Evolutionary conservation across 2,113 vertebrate species (phyloP), one percentile per base, ranked within the genome.

Genomic region (Ramphastos sulfuratus): DNA sequence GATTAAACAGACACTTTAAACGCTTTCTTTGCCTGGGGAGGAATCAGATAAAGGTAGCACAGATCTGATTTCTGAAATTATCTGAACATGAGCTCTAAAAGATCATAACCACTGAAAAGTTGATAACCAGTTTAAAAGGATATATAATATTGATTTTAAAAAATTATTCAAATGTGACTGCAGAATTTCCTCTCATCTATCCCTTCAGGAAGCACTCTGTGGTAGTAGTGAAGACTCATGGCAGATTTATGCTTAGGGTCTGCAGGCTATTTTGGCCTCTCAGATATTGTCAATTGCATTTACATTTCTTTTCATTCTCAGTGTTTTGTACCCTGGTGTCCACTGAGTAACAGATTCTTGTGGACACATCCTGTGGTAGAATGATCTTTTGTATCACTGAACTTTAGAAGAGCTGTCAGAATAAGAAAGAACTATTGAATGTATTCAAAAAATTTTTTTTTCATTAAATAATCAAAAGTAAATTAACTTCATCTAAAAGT

Each of bases 281-380:
- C 91, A 78, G 35, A 89, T 91, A 59, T 64, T 93, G 92, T 89
- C 95, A 93, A 39, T 63, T 93, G 33, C 31, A 90, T 94, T 95
- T 94, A 46, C 55, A 61, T 82, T 94, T 85, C n/a, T 85, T 94
- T 95, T 91, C 59, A 69, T 84, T 87, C 69, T 88, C 48, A 37
- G 28, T 60, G 82, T 87, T 93, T 94, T 87, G 59, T 77, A 87
- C 76, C 67, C 64, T 73, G 39, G 63, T 96, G 87, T 87, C 85
- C 84, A 64, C 37, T 44, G 54, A 96, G 60, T 15, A 92, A 69
- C 37, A 77, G 70, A 94, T 70, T 87, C 77, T 60, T 93, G 24
- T 58, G 67, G 81, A 91, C 75, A 82, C 54, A 66, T 88, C 83
- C 90, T 63, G 55, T 73, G 66, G 83, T 21, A 72, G 20, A 77